Percentiles rank a stretch among this genome's conserved stretches.
Evolutionary conservation across 2,888 invertebrate genomes (phyloP).

Genomic region (Lasioglossum calceatum): DNA sequence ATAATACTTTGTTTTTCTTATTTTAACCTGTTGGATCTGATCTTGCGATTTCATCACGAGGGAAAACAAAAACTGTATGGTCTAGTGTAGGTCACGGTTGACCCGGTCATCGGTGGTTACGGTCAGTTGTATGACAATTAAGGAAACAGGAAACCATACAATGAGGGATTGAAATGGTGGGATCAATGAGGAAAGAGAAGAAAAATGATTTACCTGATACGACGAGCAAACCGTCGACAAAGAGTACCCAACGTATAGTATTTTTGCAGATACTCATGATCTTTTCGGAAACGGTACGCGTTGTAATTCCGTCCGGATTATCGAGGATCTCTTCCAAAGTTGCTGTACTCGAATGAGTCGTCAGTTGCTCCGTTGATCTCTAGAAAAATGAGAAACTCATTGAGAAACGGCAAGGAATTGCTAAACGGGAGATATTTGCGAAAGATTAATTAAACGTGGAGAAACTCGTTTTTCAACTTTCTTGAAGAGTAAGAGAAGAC

Average conservation of each 20-base stretch:
- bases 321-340: slow-evolving; percentile 58
- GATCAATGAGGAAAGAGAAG: neutral
- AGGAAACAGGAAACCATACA: neutral
- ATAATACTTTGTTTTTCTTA: neutral
- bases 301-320: slow-evolving; percentile 60
- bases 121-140: neutral
- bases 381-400: slow-evolving; percentile 32
- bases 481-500: neutral
- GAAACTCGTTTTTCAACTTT: neutral
- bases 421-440: neutral
- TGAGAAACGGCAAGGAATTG: neutral
- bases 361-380: slow-evolving; percentile 71
- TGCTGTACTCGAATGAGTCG: slow-evolving; percentile 64
- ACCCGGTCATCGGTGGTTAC: neutral
- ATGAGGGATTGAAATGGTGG: neutral
- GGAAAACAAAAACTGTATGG: neutral
- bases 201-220: slow-evolving; percentile 66
- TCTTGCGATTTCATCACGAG: neutral
- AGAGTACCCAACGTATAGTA: slow-evolving; percentile 70
- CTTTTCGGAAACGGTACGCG: slow-evolving; percentile 66
- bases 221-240: slow-evolving; percentile 70
- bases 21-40: neutral
- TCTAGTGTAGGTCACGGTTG: neutral
- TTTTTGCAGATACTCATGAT: slow-evolving; percentile 77
- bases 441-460: neutral